Percentiles rank a stretch among this genome's conserved stretches.
These are phyloP conservation scores for Vannuccia rotundouncinata DNA, from an alignment of 2,888 invertebrate species.

Conservation along the genomic window DNA sequence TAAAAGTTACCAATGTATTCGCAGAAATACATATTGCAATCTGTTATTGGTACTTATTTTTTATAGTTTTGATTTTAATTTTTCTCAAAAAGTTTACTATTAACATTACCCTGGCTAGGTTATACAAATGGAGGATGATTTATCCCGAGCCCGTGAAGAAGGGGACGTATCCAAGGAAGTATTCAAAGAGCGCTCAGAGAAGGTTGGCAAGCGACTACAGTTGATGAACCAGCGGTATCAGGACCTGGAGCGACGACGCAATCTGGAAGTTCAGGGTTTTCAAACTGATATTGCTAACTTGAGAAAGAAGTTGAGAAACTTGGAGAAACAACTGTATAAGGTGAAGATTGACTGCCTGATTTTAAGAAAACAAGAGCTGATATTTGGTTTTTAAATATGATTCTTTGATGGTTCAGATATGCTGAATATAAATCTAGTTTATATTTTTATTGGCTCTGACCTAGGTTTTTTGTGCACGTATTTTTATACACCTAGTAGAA, in stretches of 20 bases:
- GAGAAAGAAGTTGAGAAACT: constrained; percentile 51
- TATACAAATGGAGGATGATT: constrained; percentile 32
- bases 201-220: constrained; percentile 53
- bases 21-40: too few relatives aligned
- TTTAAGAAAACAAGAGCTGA: constrained; percentile 5
- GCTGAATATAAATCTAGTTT: too few relatives aligned
- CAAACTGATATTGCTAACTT: constrained; percentile 57
- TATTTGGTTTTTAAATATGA: too few relatives aligned
- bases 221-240: constrained; percentile 55
- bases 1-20: too few relatives aligned
- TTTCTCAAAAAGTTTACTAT: too few relatives aligned
- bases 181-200: constrained; percentile 54
- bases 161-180: constrained; percentile 55
- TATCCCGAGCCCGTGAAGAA: constrained; percentile 53
- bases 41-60: too few relatives aligned
- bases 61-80: too few relatives aligned
- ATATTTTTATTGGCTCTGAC: too few relatives aligned
- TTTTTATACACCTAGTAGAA: too few relatives aligned
- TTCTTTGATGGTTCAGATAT: too few relatives aligned
- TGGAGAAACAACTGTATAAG: constrained; percentile 56
- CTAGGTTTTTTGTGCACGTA: too few relatives aligned
- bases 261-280: constrained; percentile 58
- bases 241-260: constrained; percentile 55
- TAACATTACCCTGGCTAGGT: constrained; percentile 52
- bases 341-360: constrained; percentile 42